phyloP scores from a whole-genome alignment of 2,888 invertebrate genomes.

The Vesta saturnalis region DNA sequence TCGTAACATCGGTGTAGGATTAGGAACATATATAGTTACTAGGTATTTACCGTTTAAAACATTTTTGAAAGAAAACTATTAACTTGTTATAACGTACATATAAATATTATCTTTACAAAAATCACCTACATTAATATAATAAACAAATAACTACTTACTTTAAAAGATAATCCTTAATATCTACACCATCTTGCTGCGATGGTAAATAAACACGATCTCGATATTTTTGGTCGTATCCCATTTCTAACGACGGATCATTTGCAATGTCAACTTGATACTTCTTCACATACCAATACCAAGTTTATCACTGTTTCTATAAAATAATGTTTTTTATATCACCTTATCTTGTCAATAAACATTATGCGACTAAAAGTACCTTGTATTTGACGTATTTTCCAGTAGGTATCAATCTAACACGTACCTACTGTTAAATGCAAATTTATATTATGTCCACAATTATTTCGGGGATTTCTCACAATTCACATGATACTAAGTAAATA shows the following conservation, averaged over 20 bases:
- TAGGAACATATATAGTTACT: too few species aligned
- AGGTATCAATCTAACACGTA: background rate
- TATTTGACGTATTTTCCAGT: background rate
- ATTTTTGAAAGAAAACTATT: too few species aligned
- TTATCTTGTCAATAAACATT: slow-evolving; percentile 22
- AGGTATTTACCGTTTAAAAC: too few species aligned
- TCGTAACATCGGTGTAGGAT: too few species aligned
- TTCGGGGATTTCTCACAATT: background rate
- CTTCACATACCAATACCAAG: slow-evolving; percentile 20
- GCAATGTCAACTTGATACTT: slow-evolving; percentile 22
- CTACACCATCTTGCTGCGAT: slow-evolving; percentile 38
- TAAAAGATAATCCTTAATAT: slow-evolving; percentile 39
- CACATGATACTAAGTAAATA: background rate
- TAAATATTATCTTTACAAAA: too few species aligned
- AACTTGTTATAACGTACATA: too few species aligned
- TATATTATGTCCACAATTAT: too few species aligned
- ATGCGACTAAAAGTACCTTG: slow-evolving; percentile 7
- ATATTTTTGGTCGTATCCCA: slow-evolving; percentile 31
- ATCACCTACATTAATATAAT: background rate
- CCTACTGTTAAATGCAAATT: background rate
- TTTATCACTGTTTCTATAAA: slow-evolving; percentile 19
- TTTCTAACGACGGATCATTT: slow-evolving; percentile 23
- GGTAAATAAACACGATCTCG: slow-evolving; percentile 43
- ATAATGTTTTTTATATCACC: slow-evolving; percentile 25
- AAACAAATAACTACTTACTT: slow-evolving; percentile 33